Evolutionary conservation across 2,888 invertebrate species (phyloP).

Genomic region (Thecophora atra): DNA sequence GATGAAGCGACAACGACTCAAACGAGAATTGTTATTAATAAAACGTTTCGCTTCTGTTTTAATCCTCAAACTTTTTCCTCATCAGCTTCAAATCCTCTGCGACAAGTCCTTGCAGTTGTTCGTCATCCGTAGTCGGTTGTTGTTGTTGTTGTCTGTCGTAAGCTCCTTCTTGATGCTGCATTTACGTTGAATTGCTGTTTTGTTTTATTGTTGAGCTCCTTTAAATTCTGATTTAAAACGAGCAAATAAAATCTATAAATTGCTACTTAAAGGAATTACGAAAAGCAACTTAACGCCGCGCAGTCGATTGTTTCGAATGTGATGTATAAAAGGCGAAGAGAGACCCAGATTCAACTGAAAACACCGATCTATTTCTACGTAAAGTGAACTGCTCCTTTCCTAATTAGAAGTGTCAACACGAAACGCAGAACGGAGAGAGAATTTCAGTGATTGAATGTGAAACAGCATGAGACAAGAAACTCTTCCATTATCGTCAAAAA

Average conservation of each 20-base stretch:
- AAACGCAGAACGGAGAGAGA: too few species aligned
- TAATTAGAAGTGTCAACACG: too few species aligned
- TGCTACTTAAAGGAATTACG: too few species aligned
- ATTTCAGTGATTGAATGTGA: too few species aligned
- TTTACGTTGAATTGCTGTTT: constrained; percentile 15
- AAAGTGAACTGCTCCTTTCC: too few species aligned
- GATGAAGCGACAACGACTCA: constrained; percentile 1
- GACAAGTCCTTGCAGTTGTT: constrained; percentile 15
- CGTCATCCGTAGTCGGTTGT: neutral
- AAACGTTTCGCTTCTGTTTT: constrained; percentile 22
- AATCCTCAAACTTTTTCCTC: constrained; percentile 26
- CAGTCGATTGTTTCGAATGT: too few species aligned
- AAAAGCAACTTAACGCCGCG: too few species aligned
- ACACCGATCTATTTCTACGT: too few species aligned
- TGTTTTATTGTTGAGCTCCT: neutral
- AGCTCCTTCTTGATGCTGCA: constrained; percentile 12
- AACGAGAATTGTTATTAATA: constrained; percentile 5
- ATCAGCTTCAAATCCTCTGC: constrained; percentile 18
- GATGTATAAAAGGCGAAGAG: too few species aligned
- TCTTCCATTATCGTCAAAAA: too few species aligned
- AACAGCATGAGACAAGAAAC: too few species aligned
- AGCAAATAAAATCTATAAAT: neutral
- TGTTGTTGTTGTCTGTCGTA: constrained; percentile 3
- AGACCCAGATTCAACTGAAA: too few species aligned
- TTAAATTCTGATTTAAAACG: constrained; percentile 26